Evolutionary conservation across 1,140 invertebrate genomes (phyloP), one percentile per base, ranked within the genome.

Genomic region (Laodelphax striatellus): DNA sequence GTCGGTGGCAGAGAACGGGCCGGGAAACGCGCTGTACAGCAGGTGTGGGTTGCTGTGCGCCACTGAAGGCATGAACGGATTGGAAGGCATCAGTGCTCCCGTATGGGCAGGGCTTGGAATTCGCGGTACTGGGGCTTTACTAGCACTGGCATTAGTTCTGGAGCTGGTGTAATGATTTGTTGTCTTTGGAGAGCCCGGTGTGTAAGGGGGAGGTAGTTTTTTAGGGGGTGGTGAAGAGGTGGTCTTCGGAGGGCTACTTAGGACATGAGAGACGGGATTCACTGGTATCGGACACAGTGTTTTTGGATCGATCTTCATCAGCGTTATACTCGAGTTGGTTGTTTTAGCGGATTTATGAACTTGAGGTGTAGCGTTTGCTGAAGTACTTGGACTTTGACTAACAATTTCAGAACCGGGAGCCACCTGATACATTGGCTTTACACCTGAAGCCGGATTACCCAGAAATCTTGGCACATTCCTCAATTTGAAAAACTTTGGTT

Each of bases 251-350:
- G 46, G 46, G 31, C 52, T 46, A 56, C 58, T 63, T 9, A 54
- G 24, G 41, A 53, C 52, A 2, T 61, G 55, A n/a, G 62, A 41
- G 19, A 57, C 46, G 8, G 64, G 44, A 28, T 60, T 52, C n/a
- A 62, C 52, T 43, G 59, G 34, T 31, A 81, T 80, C 0, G 80
- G 79, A 50, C 77, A 77, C 5, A 82, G 62, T 0, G 80, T 82
- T 67, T 81, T 80, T 2, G 80, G 80, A 66, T 82, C 80, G 44
- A 82, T 80, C 65, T 82, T 82, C 57, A 80, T 80, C 67, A 82
- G 75, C 14, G 65, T 73, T 13, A 74, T 62, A 14, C 66, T 73
- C 62, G 67, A 74, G 50, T 66, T 73, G 64, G 60, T 70, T 61
- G 60, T n/a, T 44, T 17, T 21, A 42, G 22, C 50, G 5, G 41